A percentile compares a stretch with the other conserved stretches of the same genome.
Evolutionary conservation across 2,888 invertebrate genomes (phyloP).

Genomic region (Troides helena): DNA sequence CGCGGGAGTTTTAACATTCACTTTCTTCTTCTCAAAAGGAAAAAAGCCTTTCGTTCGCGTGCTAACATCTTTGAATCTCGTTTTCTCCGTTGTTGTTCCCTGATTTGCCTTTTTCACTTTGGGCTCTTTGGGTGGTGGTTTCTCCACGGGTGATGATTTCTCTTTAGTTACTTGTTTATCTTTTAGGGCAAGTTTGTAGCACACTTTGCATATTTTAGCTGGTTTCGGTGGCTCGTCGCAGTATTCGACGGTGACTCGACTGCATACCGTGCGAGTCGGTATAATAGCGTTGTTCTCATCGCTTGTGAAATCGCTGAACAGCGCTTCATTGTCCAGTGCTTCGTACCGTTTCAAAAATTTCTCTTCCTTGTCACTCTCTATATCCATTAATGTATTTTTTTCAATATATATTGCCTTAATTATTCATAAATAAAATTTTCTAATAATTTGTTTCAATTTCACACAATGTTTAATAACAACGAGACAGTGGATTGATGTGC

Average conservation of each 20-base stretch:
- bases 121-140: slow-evolving; percentile 30
- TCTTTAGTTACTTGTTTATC: slow-evolving; percentile 27
- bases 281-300: slow-evolving; percentile 39
- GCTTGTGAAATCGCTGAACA: slow-evolving; percentile 23
- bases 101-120: slow-evolving; percentile 45
- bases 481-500: no score
- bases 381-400: no score
- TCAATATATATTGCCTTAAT: no score
- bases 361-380: background rate
- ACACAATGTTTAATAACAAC: no score
- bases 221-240: slow-evolving; percentile 30
- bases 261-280: slow-evolving; percentile 38
- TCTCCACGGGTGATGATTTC: slow-evolving; percentile 28
- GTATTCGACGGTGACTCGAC: slow-evolving; percentile 41
- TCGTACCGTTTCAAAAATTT: background rate
- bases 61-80: slow-evolving; percentile 45
- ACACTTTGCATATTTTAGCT: slow-evolving; percentile 25
- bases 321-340: slow-evolving; percentile 16
- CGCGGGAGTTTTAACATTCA: slow-evolving; percentile 28
- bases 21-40: slow-evolving; percentile 54
- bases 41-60: slow-evolving; percentile 61
- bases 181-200: slow-evolving; percentile 32
- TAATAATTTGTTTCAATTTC: no score
- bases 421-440: no score
- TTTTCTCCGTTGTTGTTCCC: slow-evolving; percentile 44